phyloP scores from a whole-genome alignment of 2,888 invertebrate species.

The Spilosoma lubricipeda region DNA sequence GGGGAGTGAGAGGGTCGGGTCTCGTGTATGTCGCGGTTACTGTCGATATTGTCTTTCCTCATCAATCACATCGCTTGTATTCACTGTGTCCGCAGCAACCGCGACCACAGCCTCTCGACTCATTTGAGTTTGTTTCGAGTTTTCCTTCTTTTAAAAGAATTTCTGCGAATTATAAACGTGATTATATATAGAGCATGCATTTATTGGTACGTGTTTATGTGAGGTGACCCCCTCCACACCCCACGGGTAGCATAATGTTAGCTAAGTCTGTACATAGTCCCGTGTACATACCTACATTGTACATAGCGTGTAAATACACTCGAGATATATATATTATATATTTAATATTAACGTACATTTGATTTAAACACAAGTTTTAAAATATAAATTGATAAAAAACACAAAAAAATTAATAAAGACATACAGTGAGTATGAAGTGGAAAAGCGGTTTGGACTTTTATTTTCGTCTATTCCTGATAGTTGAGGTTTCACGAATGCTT shows the following conservation, averaged over 20 bases:
- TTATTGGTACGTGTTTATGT: slow-evolving; percentile 39
- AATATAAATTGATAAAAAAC: slow-evolving; percentile 76
- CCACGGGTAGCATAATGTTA: slow-evolving; percentile 52
- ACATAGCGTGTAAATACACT: slow-evolving; percentile 82
- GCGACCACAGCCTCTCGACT: background rate
- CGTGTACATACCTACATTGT: slow-evolving; percentile 64
- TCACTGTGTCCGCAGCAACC: slow-evolving; percentile 17
- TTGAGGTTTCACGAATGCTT: background rate
- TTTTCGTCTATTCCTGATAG: slow-evolving; percentile 47
- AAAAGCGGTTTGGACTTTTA: slow-evolving; percentile 76
- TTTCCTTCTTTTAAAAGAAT: too few relatives aligned
- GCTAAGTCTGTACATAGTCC: slow-evolving; percentile 70
- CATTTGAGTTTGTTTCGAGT: too few relatives aligned
- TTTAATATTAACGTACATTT: slow-evolving; percentile 82
- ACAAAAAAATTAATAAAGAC: slow-evolving; percentile 82
- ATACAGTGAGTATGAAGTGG: slow-evolving; percentile 84
- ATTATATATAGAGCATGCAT: slow-evolving; percentile 33
- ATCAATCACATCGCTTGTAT: slow-evolving; percentile 16
- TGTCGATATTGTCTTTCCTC: slow-evolving; percentile 15
- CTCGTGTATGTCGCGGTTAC: background rate
- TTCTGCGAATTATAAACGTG: too few relatives aligned
- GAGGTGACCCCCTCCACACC: background rate
- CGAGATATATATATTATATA: slow-evolving; percentile 78
- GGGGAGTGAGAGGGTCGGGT: background rate
- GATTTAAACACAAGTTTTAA: slow-evolving; percentile 83